Evolutionary conservation across 37 sponge, comb jelly and placozoan genomes (phyloP), one percentile per base, ranked within the genome.

Genomic region (Oopsacas minuta): DNA sequence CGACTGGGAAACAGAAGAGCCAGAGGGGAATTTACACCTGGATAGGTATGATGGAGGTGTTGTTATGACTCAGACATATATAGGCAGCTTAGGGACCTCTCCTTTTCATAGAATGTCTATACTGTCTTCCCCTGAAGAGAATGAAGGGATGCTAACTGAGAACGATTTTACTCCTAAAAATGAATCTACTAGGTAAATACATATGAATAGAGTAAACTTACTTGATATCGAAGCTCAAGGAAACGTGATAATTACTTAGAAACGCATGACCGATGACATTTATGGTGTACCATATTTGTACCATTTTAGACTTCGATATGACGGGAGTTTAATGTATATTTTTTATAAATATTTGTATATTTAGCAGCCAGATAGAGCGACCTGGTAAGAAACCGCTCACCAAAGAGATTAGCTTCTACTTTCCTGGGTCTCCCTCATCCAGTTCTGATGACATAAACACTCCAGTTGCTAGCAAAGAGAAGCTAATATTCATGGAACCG

Each of bases 361-460:
- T 42, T 42, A 42, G 49, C 49, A 42, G 49, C 15, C 15, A n/a
- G n/a, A n/a, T n/a, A n/a, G n/a, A n/a, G n/a, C n/a, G n/a, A n/a
- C n/a, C n/a, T n/a, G n/a, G n/a, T n/a, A n/a, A n/a, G n/a, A n/a
- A n/a, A n/a, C n/a, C n/a, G n/a, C n/a, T n/a, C n/a, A n/a, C n/a
- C n/a, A n/a, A 42, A 15, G 49, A 42, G 15, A 42, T 42, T 42
- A 42, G 49, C 15, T 42, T 42, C 12, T 61, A 61, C 22, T 61
- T 25, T 34, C 32, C 5, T 32, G 75, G 30, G 28, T 3, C 75
- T 12, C 20, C 28, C 75, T 61, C 75, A 7, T 32, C 75, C 1
- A 61, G 75, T n/a, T 61, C 75, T n/a, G 75, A 61, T n/a, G 75
- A 61, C 30, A 12, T 61, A 25, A 61, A 61, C 75, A 61, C 75